A percentile compares a stretch with the other conserved stretches of the same genome.
These are phyloP conservation scores for Turnix velox DNA, from an alignment of 2,113 vertebrate species.

Conservation along the genomic window DNA sequence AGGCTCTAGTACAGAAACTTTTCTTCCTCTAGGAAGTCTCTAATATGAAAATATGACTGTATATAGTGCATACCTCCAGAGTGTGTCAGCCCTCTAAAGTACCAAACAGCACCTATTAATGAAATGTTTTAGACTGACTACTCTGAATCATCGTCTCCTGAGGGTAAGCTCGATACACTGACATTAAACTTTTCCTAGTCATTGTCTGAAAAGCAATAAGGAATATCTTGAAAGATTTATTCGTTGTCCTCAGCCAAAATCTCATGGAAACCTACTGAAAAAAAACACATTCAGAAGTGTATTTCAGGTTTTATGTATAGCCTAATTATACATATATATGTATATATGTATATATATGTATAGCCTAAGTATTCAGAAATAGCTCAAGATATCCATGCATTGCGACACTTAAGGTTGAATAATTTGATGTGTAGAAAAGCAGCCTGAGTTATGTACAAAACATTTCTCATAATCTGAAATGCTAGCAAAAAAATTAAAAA, in stretches of 20 bases:
- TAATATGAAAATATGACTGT: neutral
- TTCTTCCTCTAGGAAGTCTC: neutral
- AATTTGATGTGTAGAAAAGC: neutral
- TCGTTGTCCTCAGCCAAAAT: neutral
- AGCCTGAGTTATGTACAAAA: neutral
- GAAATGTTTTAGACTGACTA: constrained; percentile 5
- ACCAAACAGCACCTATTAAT: neutral
- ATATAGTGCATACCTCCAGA: neutral
- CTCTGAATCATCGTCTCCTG: neutral
- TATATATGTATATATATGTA: no score
- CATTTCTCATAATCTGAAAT: neutral
- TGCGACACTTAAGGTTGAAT: neutral
- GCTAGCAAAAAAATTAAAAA: neutral
- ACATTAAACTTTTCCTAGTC: neutral
- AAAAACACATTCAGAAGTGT: neutral
- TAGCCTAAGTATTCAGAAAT: neutral
- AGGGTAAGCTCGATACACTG: neutral
- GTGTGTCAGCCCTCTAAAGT: neutral
- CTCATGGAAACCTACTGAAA: neutral
- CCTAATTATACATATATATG: no score
- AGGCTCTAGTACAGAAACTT: neutral
- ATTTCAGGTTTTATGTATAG: neutral
- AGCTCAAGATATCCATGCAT: neutral
- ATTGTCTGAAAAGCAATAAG: neutral
- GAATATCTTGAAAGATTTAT: neutral